Evolutionary conservation across 2,888 invertebrate genomes (phyloP), one percentile per base, ranked within the genome.

Genomic region (Phyllotreta cruciferae): DNA sequence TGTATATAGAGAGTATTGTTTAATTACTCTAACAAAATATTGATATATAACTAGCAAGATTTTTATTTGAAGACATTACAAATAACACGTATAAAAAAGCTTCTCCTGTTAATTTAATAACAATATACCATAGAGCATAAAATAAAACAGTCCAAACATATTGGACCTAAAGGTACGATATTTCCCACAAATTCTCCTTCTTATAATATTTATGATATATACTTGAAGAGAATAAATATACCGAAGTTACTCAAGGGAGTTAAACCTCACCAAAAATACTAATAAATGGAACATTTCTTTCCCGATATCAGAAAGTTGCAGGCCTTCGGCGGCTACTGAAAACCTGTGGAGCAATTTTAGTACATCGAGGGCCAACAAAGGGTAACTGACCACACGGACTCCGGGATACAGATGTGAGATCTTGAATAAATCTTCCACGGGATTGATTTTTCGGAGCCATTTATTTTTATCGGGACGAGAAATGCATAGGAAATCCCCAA

Each of bases 251-350:
- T 66, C 66, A 56, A 66, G 71, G 70, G 71, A 71, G 68, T 65
- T 60, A 56, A 61, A 66, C 60, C 61, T 66, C 67, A 69, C 74
- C 73, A 74, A 74, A 77, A 77, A 73, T 76, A 69, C 72, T 75
- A 74, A 77, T 78, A 77, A 78, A 76, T 74, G 68, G 72, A 74
- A 75, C 77, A 77, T 78, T 78, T 77, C 76, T 75, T 74, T 73
- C 70, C 73, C 72, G 73, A 74, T 78, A 78, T 78, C 78, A 73
- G 72, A 71, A 73, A 74, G 74, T 74, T 75, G 76, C 78, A 78
- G 77, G 72, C 74, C 71, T 73, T 70, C 67, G 66, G 69, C 70
- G 71, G 66, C 70, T 71, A 67, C 69, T 69, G 69, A 74, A 72
- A 71, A 78, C 76, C 75, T 77, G 74, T 75, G 68, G 74, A 74